A percentile compares a stretch with the other conserved stretches of the same genome.
Evolutionary conservation across 2,888 invertebrate genomes (phyloP).

Genomic region (Rhogogaster chlorosoma): DNA sequence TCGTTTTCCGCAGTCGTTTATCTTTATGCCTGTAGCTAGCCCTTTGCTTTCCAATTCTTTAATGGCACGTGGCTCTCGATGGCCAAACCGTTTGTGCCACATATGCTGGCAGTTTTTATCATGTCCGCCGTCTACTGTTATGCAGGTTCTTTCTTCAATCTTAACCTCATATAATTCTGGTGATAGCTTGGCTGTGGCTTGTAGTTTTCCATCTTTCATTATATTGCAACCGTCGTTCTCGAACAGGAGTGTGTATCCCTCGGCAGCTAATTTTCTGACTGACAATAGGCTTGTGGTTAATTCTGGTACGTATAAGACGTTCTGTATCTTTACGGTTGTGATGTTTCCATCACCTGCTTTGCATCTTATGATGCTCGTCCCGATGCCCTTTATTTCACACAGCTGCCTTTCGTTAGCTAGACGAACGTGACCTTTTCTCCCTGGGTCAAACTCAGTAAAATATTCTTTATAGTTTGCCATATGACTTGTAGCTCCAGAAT

Average conservation of each 20-base stretch:
- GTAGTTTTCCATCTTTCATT: neutral
- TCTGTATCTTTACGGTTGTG: conserved; percentile 10
- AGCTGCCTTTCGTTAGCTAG: neutral
- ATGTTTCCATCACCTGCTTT: neutral
- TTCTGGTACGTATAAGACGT: conserved; percentile 50
- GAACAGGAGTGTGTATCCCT: conserved; percentile 32
- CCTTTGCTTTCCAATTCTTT: neutral
- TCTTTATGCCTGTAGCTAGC: conserved; percentile 44
- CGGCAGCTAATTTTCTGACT: conserved; percentile 40
- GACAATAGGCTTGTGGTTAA: conserved; percentile 46
- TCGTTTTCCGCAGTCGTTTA: conserved; percentile 55
- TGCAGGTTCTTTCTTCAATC: neutral
- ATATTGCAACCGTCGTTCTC: conserved; percentile 23
- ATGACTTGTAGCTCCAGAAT: conserved; percentile 22
- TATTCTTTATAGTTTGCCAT: conserved; percentile 18
- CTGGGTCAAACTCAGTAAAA: neutral
- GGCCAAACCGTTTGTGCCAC: conserved; percentile 60
- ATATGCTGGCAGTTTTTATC: conserved; percentile 56
- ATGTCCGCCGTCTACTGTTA: conserved; percentile 1
- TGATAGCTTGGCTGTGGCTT: neutral
- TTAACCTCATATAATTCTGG: neutral
- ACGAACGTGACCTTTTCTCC: neutral
- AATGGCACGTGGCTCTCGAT: conserved; percentile 55
- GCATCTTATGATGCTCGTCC: neutral
- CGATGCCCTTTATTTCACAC: neutral